A percentile compares a stretch with the other conserved stretches of the same genome.
Evolutionary conservation across 30 jellyfish, hydroid and myxozoan species (phyloP).

Genomic region (Pseudorhiza aurosa): DNA sequence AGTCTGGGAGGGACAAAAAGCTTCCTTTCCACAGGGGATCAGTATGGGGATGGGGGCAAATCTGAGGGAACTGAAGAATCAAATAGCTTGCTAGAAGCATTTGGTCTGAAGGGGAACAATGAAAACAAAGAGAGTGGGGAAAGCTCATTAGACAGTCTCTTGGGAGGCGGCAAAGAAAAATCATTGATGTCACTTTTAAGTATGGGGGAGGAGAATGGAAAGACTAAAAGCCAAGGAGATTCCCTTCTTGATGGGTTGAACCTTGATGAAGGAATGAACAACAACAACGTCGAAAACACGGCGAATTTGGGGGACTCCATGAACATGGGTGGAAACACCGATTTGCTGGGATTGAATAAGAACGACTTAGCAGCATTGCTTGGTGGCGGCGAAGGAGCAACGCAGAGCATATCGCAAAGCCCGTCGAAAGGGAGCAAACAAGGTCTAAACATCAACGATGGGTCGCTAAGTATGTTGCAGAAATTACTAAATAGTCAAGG

Average conservation of each 20-base stretch:
- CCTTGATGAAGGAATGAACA: constrained; percentile 42
- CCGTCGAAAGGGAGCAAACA: constrained; percentile 46
- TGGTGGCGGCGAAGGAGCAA: constrained; percentile 46
- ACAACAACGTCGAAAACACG: constrained; percentile 49
- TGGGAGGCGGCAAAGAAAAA: constrained; percentile 42
- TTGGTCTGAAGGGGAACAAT: constrained; percentile 43
- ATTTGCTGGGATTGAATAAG: constrained; percentile 67
- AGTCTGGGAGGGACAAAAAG: constrained; percentile 39
- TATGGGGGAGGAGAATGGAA: constrained; percentile 42
- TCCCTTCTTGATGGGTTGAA: constrained; percentile 40
- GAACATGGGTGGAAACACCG: constrained; percentile 49
- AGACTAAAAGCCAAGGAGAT: constrained; percentile 38
- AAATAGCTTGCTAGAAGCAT: constrained; percentile 41
- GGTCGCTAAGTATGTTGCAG: constrained; percentile 54
- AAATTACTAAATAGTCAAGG: constrained; percentile 47
- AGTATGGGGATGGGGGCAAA: constrained; percentile 44
- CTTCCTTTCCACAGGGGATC: constrained; percentile 30
- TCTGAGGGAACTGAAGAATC: constrained; percentile 44
- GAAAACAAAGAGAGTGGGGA: constrained; percentile 29
- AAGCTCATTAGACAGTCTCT: constrained; percentile 10
- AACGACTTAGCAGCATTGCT: constrained; percentile 61
- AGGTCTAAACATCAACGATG: constrained; percentile 25
- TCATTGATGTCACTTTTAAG: constrained; percentile 50
- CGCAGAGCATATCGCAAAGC: constrained; percentile 5
- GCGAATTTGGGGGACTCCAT: constrained; percentile 64